These are phyloP conservation scores for Trematocara macrostoma DNA, from an alignment of 2,113 vertebrate species.

Conservation along the genomic window DNA sequence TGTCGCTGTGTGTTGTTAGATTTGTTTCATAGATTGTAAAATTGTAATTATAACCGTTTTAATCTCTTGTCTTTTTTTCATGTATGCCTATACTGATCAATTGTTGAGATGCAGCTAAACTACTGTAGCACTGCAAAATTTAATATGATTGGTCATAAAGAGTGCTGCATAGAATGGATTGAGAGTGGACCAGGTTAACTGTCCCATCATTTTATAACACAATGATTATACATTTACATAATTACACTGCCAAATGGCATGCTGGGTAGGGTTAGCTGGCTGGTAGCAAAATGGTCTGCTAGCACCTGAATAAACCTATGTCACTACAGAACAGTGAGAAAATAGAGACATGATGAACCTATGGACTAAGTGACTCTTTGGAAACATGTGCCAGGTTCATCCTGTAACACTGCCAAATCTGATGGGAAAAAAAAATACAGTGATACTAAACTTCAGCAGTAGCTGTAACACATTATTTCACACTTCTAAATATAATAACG, in stretches of 20 bases:
- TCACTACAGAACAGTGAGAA: not conserved
- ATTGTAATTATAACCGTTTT: not conserved
- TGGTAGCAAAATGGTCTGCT: not conserved
- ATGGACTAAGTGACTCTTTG: not conserved
- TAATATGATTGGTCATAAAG: not conserved
- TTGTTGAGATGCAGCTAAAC: not conserved
- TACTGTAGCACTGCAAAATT: not conserved
- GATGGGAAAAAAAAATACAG: not conserved
- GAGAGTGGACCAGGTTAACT: not conserved
- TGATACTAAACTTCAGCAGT: not conserved
- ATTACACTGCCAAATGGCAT: not conserved
- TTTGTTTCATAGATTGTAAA: not conserved
- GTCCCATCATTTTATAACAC: not conserved
- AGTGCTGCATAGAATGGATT: not conserved
- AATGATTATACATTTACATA: not conserved
- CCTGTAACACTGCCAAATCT: not conserved
- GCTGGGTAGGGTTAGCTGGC: not conserved
- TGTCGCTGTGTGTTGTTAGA: not conserved
- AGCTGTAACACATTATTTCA: not conserved
- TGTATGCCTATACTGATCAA: not conserved
- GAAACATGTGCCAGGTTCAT: not conserved
- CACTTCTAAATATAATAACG: not conserved
- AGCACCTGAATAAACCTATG: not conserved
- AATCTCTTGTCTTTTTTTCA: not conserved
- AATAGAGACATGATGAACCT: not conserved